A percentile compares a stretch with the other conserved stretches of the same genome.
These are phyloP conservation scores for Aspidiotus destructor DNA, from an alignment of 2,888 invertebrate species.

Conservation along the genomic window DNA sequence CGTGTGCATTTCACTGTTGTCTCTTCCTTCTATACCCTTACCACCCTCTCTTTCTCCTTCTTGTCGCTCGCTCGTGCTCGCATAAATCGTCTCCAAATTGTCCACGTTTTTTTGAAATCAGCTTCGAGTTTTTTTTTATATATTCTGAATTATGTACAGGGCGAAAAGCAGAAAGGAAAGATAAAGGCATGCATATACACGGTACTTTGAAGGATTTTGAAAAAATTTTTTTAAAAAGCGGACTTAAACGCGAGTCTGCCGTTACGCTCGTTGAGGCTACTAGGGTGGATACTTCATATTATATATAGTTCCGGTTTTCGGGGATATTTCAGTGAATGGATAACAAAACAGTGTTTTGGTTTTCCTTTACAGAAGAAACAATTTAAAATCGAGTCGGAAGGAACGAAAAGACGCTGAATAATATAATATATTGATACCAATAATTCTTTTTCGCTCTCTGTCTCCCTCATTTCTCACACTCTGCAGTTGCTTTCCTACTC, in stretches of 20 bases:
- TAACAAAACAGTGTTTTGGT: constrained; percentile 8
- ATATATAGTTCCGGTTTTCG: background rate
- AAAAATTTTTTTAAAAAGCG: background rate
- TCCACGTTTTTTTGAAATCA: constrained; percentile 25
- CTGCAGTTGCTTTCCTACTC: background rate
- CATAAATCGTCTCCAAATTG: constrained; percentile 23
- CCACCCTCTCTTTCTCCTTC: background rate
- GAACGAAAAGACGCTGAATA: constrained; percentile 14
- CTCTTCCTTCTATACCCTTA: too few relatives aligned
- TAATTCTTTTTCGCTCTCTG: constrained; percentile 19
- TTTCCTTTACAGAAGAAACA: constrained; percentile 12
- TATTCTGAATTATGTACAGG: background rate
- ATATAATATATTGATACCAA: constrained; percentile 20
- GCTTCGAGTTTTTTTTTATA: constrained; percentile 9
- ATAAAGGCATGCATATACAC: background rate
- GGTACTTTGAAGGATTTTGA: constrained; percentile 15
- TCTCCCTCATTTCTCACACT: background rate
- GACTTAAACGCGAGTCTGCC: background rate
- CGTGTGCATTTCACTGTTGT: constrained; percentile 23
- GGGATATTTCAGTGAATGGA: constrained; percentile 2
- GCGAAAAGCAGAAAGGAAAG: background rate
- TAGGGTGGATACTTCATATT: background rate
- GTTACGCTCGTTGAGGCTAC: constrained; percentile 2
- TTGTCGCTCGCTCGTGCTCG: background rate
- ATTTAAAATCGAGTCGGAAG: constrained; percentile 15